Base-by-base conservation (phyloP, 2,888 invertebrate genomes). In the Spatulosminthurus flaviceps region DNA sequence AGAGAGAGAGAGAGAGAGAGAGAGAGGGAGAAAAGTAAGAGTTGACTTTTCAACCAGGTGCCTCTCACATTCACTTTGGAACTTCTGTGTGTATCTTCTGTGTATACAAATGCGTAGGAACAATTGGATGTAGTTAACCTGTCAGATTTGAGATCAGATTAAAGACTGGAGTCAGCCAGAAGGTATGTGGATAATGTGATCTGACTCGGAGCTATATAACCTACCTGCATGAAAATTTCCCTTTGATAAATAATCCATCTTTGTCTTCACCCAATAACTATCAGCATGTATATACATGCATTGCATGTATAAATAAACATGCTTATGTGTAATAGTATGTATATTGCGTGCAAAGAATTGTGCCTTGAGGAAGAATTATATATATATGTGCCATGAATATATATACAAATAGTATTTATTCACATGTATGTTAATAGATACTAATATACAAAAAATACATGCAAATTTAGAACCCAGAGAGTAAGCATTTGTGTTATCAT, bases 91-190 rank as follows among this genome's bases (percentile, higher is more conserved):
- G n/a, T n/a, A n/a, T n/a, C n/a, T n/a, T n/a, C n/a, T n/a, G n/a
- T n/a, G n/a, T n/a, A n/a, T 13, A 70, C 69, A 51, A 51, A 51
- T 51, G 51, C 51, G 51, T 51, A 51, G 64, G 64, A 64, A 34
- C 22, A 73, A 73, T 60, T 60, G 60, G 21, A 26, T 34, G 60
- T 73, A 73, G 73, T 73, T 73, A 73, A 73, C 60, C 73, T 73
- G 73, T 73, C 73, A 73, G 73, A 61, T 73, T 29, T 24, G 34
- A 73, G 73, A 73, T 73, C 73, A 73, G 73, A 73, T 73, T 73
- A 73, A 73, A 60, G 61, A 29, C 28, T 73, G 73, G 29, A 73
- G 73, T 73, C 60, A 73, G 73, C 73, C 61, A 73, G 60, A 73
- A 73, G 73, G 60, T 61, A 73, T 73, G 26, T 73, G 60, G 60